phyloP scores from a whole-genome alignment of 2,797 vertebrate genomes.

The Microtus agrestis region DNA sequence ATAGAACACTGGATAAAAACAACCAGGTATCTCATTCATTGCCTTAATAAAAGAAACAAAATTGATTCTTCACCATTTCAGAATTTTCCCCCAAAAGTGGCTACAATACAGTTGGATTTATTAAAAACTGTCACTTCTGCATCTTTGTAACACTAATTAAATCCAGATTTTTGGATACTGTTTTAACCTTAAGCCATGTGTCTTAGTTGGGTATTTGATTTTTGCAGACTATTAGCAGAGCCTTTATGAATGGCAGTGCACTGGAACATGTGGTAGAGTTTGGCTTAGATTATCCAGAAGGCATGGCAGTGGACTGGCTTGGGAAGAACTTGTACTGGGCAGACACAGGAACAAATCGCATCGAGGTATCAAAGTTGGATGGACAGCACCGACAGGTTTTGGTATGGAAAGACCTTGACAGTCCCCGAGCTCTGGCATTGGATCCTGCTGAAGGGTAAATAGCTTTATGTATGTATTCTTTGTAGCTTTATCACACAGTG shows the following conservation, averaged over 20 bases:
- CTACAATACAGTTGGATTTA: constrained; percentile 77
- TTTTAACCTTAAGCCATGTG: constrained; percentile 56
- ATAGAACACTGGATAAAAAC: not conserved
- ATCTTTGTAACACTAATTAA: not conserved
- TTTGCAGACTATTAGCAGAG: constrained; percentile 96
- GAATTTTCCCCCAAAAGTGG: constrained; percentile 72
- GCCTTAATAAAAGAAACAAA: not conserved
- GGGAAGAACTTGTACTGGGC: constrained; percentile 99
- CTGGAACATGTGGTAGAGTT: constrained; percentile 98
- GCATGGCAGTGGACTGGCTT: constrained; percentile 99
- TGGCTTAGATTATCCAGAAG: constrained; percentile 97
- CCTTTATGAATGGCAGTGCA: constrained; percentile 98
- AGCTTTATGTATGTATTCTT: constrained; percentile 69
- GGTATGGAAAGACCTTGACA: constrained; percentile 99
- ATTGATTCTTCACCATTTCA: constrained; percentile 53
- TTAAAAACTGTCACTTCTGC: constrained; percentile 72
- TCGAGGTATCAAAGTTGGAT: constrained; percentile 97
- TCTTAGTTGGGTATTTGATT: constrained; percentile 75
- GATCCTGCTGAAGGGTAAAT: constrained; percentile 96
- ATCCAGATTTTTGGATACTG: constrained; percentile 53
- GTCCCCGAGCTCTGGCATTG: constrained; percentile 95
- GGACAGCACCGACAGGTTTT: constrained; percentile 97
- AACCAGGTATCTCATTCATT: not conserved
- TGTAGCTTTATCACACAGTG: constrained; percentile 57
- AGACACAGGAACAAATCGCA: constrained; percentile 97